These are phyloP conservation scores for Chlorodrepanis virens DNA, from an alignment of 2,113 vertebrate genomes.

Conservation along the genomic window DNA sequence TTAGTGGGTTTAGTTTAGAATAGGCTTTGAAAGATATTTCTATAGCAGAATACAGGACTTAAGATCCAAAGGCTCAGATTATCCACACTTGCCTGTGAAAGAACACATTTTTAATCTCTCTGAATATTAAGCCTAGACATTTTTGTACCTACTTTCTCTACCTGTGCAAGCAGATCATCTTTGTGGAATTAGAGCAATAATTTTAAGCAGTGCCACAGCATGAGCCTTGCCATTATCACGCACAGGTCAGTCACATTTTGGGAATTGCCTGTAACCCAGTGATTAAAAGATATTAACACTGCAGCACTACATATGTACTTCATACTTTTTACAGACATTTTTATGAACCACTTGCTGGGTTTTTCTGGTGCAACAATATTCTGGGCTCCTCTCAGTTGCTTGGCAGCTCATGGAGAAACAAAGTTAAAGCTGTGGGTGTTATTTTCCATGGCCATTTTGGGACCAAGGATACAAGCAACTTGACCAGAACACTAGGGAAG, in stretches of 20 bases:
- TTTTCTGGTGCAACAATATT: background rate
- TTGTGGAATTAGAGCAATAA: background rate
- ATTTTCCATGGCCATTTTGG: background rate
- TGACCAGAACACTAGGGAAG: background rate
- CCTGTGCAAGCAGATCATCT: background rate
- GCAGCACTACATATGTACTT: background rate
- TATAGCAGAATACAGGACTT: background rate
- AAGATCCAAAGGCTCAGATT: background rate
- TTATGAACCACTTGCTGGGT: background rate
- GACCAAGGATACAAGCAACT: background rate
- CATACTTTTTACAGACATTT: background rate
- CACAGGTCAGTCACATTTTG: background rate
- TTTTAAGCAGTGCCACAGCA: background rate
- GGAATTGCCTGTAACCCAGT: background rate
- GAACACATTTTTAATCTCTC: background rate
- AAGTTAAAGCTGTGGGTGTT: background rate
- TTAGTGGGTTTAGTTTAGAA: background rate
- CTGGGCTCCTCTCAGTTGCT: background rate
- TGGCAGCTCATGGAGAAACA: background rate
- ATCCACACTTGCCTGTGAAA: background rate
- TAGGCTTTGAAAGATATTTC: background rate
- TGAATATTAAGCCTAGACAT: background rate
- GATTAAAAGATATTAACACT: background rate
- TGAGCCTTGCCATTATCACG: background rate
- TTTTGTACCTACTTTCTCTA: background rate